These are phyloP conservation scores for Tridacna crocea DNA, from an alignment of 2,888 invertebrate species.

Conservation along the genomic window DNA sequence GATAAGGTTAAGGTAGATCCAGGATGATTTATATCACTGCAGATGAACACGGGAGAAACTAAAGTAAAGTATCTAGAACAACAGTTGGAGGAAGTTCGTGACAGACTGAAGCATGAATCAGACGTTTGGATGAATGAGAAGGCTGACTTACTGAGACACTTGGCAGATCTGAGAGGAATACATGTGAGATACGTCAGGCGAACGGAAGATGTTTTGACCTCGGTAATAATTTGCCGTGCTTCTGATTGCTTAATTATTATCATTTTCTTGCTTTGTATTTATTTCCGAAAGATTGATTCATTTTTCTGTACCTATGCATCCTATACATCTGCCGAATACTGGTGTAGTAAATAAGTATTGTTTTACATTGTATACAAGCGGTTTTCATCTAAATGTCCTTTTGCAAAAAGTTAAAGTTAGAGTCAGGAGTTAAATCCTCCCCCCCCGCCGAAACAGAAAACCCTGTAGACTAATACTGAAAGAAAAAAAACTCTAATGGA, in stretches of 20 bases:
- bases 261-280: neutral
- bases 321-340: no score
- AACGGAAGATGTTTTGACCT: slow-evolving; percentile 75
- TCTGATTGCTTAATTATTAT: neutral
- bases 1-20: no score
- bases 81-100: slow-evolving; percentile 71
- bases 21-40: neutral
- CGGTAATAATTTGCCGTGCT: slow-evolving; percentile 68
- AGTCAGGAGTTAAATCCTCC: no score
- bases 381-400: no score
- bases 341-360: no score
- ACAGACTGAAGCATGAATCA: slow-evolving; percentile 70
- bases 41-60: slow-evolving; percentile 71
- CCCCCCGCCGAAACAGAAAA: no score
- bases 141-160: slow-evolving; percentile 68
- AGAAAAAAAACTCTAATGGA: no score
- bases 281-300: no score
- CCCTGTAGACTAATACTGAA: no score
- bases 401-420: no score
- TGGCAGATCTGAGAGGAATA: slow-evolving; percentile 70
- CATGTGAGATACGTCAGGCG: slow-evolving; percentile 73
- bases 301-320: no score
- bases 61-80: slow-evolving; percentile 69
- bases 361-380: no score
- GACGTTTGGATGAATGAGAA: slow-evolving; percentile 75